Conservation (phyloP, 2,888 invertebrate genomes). For the Homarus gammarus region DNA sequence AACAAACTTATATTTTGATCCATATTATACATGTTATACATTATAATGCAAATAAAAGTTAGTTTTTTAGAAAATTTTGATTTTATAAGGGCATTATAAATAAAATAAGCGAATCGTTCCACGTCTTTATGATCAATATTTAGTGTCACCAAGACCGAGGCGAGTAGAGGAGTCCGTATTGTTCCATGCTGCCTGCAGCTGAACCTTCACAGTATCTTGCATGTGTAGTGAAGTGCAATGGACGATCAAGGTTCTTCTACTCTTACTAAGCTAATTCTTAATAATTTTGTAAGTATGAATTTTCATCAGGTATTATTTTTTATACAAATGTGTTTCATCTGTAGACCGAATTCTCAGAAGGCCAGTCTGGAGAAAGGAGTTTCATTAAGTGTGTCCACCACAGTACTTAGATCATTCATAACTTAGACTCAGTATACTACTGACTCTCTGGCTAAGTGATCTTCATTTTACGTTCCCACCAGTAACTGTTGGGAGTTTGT, state of each 20-base stretch:
- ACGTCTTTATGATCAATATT: background rate
- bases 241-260: background rate
- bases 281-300: background rate
- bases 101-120: constrained; percentile 7
- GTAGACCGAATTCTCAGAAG: too few species aligned
- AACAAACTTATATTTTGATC: constrained; percentile 3
- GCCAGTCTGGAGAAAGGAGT: background rate
- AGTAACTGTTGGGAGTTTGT: too few species aligned
- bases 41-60: constrained; percentile 8
- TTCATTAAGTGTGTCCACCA: background rate
- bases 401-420: background rate
- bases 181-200: too few species aligned
- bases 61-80: background rate
- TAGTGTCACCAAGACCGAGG: background rate
- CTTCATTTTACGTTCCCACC: too few species aligned
- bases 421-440: background rate
- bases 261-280: background rate
- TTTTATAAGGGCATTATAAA: constrained; percentile 20
- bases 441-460: too few species aligned
- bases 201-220: too few species aligned
- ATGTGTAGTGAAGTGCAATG: background rate
- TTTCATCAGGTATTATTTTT: background rate
- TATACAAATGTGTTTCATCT: background rate
- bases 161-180: background rate
- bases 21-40: constrained; percentile 14